Conservation (phyloP, 2,797 vertebrate genomes). For the Alcedo atthis region DNA sequence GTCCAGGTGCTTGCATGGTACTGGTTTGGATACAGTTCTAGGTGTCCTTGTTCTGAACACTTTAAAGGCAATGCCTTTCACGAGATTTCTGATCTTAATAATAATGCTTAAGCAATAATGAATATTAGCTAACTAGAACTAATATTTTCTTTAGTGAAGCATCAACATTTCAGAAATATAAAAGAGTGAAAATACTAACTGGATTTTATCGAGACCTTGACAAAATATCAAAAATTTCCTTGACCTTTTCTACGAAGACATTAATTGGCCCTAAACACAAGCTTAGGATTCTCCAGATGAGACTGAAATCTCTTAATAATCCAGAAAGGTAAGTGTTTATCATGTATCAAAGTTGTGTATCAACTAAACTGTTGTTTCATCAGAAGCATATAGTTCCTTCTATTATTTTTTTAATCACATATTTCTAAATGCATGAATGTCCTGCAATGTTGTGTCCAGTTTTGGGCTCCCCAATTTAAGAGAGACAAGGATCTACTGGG, state of each 20-base stretch:
- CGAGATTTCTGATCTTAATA: neutral
- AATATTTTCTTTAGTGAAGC: constrained; percentile 68
- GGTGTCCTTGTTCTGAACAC: neutral
- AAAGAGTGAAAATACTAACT: constrained; percentile 74
- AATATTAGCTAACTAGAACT: neutral
- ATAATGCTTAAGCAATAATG: neutral
- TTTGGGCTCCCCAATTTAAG: no score
- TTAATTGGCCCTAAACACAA: constrained; percentile 56
- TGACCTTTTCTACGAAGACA: constrained; percentile 72
- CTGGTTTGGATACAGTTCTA: neutral
- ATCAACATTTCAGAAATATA: constrained; percentile 68
- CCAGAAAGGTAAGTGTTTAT: constrained; percentile 74
- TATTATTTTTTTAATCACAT: neutral
- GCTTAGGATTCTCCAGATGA: constrained; percentile 73
- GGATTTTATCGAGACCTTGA: constrained; percentile 72
- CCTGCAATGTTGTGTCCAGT: neutral
- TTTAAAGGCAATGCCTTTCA: neutral
- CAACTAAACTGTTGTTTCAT: neutral
- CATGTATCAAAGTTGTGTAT: neutral
- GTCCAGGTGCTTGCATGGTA: neutral
- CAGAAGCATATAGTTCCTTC: neutral
- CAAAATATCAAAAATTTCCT: constrained; percentile 71
- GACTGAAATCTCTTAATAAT: constrained; percentile 75
- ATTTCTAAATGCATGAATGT: neutral
- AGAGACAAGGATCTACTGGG: no score